Base-by-base conservation (phyloP, 2,888 invertebrate species). In the Beris morrisii region DNA sequence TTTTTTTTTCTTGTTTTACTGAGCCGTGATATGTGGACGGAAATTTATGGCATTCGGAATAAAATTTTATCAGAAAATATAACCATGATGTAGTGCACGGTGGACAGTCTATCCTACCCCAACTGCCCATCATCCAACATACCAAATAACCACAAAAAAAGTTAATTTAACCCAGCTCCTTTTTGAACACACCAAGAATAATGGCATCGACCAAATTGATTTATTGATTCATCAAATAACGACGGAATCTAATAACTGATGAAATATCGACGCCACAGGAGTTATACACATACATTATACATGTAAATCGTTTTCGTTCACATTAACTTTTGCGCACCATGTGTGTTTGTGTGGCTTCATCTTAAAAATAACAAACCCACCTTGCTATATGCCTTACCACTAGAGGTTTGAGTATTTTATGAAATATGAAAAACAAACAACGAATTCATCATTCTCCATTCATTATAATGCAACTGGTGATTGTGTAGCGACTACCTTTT, bases 251-350 rank as follows among this genome's bases (percentile, higher is more conserved):
- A 69, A 69, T 67, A 69, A 69, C 69, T 69, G 69, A 69, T 69
- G 69, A 69, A 69, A 69, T 69, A 69, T 69, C 66, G 68, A 66
- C 68, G 66, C 69, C 68, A 65, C 66, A 61, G 69, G 69, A 61
- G 68, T 57, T 58, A 64, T 57, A 12, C 32, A 44, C 15, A 12
- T 15, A 22, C 22, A 22, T 22, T 22, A 22, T 22, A 22, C 22
- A 38, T 58, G 66, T 69, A 63, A 65, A 67, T 66, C 66, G 59
- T 59, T 46, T 12, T 38, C 48, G 9, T 7, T 38, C 5, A 38
- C 5, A 5, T 38, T 38, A 7, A 7, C 38, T 38, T 38, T 38
- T 38, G 7, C 9, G 22, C 22, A 22, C 1, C 9, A 7, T 38
- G 5, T 38, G 38, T 38, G 3, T 38, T 38, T 38, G 38, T 38